Percentiles rank a stretch among this genome's conserved stretches.
Evolutionary conservation across 1,140 invertebrate species (phyloP).

Genomic region (Drosophila busckii): DNA sequence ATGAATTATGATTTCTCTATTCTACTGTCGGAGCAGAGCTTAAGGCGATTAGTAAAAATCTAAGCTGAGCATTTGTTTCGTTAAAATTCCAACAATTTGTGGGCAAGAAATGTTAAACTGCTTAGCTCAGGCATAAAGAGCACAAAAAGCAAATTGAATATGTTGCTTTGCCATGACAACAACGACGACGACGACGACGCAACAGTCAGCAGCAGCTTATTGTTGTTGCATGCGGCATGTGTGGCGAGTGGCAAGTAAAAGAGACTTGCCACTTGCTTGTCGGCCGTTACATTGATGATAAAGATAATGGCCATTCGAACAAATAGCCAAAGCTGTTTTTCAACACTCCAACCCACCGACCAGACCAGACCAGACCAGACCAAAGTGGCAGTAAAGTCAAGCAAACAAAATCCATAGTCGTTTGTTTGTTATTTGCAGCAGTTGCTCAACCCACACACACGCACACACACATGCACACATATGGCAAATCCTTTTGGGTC

Average conservation of each 20-base stretch:
- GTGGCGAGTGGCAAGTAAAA: too few species aligned
- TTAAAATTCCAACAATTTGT: constrained; percentile 39
- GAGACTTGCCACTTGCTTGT: too few species aligned
- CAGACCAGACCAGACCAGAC: constrained; percentile 9
- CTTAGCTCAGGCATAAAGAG: constrained; percentile 39
- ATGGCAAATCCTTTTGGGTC: constrained; percentile 67
- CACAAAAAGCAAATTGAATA: constrained; percentile 52
- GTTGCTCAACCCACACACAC: background rate
- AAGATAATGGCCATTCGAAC: constrained; percentile 69
- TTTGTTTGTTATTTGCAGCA: constrained; percentile 52
- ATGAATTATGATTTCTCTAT: too few species aligned
- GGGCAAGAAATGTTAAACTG: constrained; percentile 51
- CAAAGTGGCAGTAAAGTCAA: constrained; percentile 74
- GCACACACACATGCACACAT: constrained; percentile 7
- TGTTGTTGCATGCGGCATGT: constrained; percentile 49
- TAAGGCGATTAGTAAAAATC: too few species aligned
- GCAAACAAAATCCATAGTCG: constrained; percentile 63
- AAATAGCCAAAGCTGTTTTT: constrained; percentile 50
- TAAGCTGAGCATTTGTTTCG: constrained; percentile 10
- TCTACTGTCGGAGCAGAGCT: too few species aligned
- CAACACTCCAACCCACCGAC: background rate
- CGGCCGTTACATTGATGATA: constrained; percentile 44
- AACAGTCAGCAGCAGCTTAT: constrained; percentile 24
- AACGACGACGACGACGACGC: background rate
- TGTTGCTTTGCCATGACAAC: constrained; percentile 56